Evolutionary conservation across 2,113 vertebrate genomes (phyloP).

Genomic region (Pseudonaja textilis): DNA sequence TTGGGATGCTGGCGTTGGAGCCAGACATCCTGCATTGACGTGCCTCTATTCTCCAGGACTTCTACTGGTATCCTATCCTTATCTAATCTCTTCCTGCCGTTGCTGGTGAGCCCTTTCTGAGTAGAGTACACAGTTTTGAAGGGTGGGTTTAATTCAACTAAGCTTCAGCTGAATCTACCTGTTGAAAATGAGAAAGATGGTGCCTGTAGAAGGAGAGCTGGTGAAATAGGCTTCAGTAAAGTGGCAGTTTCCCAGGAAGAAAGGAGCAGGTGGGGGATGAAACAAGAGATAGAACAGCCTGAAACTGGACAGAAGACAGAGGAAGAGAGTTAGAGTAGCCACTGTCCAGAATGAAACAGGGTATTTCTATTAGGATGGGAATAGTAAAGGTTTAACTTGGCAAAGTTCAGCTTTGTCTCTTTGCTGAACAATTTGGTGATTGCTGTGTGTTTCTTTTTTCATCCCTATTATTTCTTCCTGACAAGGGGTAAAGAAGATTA

Average conservation of each 20-base stretch:
- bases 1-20: not conserved
- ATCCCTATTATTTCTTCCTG: not conserved
- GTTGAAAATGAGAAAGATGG: not conserved
- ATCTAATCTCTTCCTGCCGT: not conserved
- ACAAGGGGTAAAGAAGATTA: not conserved
- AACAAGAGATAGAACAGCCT: not conserved
- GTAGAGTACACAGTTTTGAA: not conserved
- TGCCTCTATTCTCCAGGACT: not conserved
- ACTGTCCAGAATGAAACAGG: not conserved
- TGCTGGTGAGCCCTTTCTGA: not conserved
- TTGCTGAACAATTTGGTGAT: not conserved
- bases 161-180: not conserved
- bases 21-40: not conserved
- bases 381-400: not conserved
- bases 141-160: not conserved
- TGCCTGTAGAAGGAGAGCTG: not conserved
- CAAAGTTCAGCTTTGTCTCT: not conserved
- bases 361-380: not conserved
- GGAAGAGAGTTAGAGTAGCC: not conserved
- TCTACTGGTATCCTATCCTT: not conserved
- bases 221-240: not conserved
- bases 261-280: not conserved
- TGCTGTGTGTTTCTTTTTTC: not conserved
- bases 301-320: not conserved
- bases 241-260: not conserved